A percentile compares a stretch with the other conserved stretches of the same genome.
Conservation (phyloP, 2,797 vertebrate genomes). For the Bucorvus abyssinicus region DNA sequence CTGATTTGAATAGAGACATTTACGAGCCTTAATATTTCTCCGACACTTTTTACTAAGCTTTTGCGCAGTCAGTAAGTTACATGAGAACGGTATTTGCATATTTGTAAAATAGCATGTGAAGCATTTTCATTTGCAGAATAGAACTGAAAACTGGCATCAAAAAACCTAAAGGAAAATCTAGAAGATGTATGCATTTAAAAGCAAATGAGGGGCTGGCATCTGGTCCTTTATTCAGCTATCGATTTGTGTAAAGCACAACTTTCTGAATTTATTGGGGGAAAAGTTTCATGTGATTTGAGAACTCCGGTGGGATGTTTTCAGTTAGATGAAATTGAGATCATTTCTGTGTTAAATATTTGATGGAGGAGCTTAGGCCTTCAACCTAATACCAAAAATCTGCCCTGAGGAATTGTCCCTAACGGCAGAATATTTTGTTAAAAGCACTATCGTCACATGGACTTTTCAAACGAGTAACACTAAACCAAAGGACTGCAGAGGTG, state of each 20-base stretch:
- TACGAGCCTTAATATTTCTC: background rate
- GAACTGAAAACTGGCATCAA: background rate
- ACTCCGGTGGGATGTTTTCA: background rate
- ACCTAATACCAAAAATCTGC: background rate
- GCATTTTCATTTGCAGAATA: background rate
- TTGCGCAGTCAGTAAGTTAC: background rate
- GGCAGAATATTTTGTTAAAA: background rate
- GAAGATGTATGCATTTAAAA: background rate
- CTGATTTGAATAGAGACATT: slow-evolving; percentile 2
- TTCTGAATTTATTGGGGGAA: background rate
- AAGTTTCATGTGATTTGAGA: background rate
- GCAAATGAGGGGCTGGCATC: background rate
- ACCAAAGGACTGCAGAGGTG: background rate
- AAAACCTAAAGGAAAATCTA: background rate
- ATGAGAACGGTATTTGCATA: background rate
- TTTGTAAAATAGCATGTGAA: background rate
- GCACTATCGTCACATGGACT: background rate
- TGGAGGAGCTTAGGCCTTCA: background rate
- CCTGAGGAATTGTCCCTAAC: background rate
- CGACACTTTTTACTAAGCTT: background rate
- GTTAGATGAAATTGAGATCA: background rate
- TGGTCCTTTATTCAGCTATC: background rate
- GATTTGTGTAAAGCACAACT: background rate
- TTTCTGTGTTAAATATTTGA: background rate
- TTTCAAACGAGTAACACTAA: background rate